Evolutionary conservation across 64 coral and sea anemone species (phyloP).

Genomic region (Dendronephthya gigantea): DNA sequence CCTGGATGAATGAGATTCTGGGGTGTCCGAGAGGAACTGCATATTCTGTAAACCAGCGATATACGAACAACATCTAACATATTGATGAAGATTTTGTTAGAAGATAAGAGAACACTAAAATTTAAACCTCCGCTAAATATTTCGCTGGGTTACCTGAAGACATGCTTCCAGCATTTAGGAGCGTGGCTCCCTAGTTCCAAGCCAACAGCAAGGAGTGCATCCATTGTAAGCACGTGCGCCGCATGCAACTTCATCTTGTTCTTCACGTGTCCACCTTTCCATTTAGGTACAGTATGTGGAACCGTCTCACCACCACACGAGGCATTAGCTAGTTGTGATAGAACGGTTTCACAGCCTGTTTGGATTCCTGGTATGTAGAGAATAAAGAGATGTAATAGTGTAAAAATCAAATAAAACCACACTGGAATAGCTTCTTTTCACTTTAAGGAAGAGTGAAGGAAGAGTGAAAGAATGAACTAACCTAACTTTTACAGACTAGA

Average conservation of each 20-base stretch:
- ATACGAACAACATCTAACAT: constrained; percentile 66
- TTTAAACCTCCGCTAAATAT: too few relatives aligned
- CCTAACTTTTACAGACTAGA: neutral
- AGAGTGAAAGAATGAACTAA: too few relatives aligned
- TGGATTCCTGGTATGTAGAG: constrained; percentile 43
- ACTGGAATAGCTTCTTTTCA: too few relatives aligned
- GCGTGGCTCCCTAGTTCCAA: constrained; percentile 89
- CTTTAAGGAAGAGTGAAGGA: neutral
- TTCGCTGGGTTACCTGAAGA: constrained; percentile 54
- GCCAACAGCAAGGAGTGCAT: constrained; percentile 80
- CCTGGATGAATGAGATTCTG: constrained; percentile 37
- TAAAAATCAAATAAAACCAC: neutral
- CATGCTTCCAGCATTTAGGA: constrained; percentile 98
- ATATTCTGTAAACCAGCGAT: constrained; percentile 63
- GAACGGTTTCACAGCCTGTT: constrained; percentile 78
- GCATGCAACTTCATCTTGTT: constrained; percentile 66
- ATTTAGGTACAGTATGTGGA: neutral
- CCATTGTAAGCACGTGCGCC: constrained; percentile 93
- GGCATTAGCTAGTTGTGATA: constrained; percentile 79
- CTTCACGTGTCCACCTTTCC: neutral
- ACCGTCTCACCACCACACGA: constrained; percentile 74
- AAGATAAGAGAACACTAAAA: too few relatives aligned
- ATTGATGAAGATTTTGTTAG: neutral
- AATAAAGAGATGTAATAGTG: neutral
- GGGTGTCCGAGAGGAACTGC: constrained; percentile 49